These are phyloP conservation scores for Crotalus viridis DNA, from an alignment of 2,113 vertebrate genomes.

Conservation along the genomic window DNA sequence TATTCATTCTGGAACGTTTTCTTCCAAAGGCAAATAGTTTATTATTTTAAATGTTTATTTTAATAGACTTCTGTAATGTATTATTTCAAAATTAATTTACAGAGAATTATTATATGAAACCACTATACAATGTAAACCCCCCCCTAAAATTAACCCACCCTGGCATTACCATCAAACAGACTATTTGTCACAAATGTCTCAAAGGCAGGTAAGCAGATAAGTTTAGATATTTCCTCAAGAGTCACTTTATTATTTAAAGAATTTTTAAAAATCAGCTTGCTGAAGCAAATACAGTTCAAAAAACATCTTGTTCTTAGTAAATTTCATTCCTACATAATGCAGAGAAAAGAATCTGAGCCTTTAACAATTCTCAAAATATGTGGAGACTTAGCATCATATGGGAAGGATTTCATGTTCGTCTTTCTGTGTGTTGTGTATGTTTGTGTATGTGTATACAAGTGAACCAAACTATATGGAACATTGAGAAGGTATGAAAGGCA, in stretches of 20 bases:
- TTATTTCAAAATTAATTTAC: not conserved
- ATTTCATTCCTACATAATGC: not conserved
- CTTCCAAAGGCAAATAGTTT: not conserved
- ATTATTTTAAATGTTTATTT: not conserved
- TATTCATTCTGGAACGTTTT: not conserved
- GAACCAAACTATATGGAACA: not conserved
- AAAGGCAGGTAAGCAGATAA: not conserved
- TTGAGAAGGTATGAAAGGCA: not conserved
- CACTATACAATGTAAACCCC: not conserved
- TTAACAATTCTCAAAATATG: not conserved
- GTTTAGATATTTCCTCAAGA: not conserved
- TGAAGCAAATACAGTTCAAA: not conserved
- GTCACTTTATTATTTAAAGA: not conserved
- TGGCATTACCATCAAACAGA: not conserved
- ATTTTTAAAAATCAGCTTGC: fast-evolving
- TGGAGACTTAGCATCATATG: too few relatives aligned
- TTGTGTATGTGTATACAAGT: not conserved
- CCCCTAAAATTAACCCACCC: not conserved
- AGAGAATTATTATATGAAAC: not conserved
- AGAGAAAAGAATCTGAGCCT: not conserved
- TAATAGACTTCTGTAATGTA: not conserved
- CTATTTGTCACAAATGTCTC: not conserved
- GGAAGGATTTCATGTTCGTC: not conserved
- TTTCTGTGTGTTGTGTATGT: not conserved
- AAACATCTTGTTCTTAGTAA: not conserved